Base-by-base conservation (phyloP, 2,797 vertebrate genomes). In the Tenualosa ilisha region DNA sequence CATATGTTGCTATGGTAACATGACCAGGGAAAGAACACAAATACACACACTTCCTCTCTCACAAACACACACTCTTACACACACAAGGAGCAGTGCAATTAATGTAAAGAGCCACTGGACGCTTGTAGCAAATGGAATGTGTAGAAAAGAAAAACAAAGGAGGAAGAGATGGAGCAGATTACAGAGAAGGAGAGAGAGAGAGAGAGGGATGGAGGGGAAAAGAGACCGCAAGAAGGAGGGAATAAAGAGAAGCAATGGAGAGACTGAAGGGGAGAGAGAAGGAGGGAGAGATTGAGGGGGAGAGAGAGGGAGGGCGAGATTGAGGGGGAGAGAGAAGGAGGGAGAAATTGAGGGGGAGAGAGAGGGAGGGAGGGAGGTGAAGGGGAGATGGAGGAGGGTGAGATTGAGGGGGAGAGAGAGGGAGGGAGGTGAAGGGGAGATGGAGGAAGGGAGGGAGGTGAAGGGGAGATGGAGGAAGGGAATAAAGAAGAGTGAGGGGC, bases 1-100 rank as follows among this genome's bases (percentile, higher is more conserved):
- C 68, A 75, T 31, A 4, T 75, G 68, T 75, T 75, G 15, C 68
- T 26, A 75, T 75, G 68, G 68, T 5, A 75, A 75, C 68, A 13
- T 43, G 68, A 75, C 37, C 37, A 75, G 37, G 68, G 31, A 40
- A 75, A 6, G 24, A 2, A 65, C 24, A 65, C 63, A 9, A 2
- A 65, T 24, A 31, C 63, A 24, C n/a, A 65, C 63, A 65, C 7
- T 26, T 31, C 31, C 63, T 11, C 24, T 26, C 63, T 26, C 63
- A 12, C n/a, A 65, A 11, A 31, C 6, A 11, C 22, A 31, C 63
- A 24, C 61, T 24, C n/a, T 26, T 24, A 65, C 63, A 65, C 22
- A 65, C 63, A 65, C 63, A 65, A 1, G 37, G 40, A 37, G 68
- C 31, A 5, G 31, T 40, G 31, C 68, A 17, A 31, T 40, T 75